Conservation (phyloP, 2,797 vertebrate genomes). For the Sitta carolinensis region DNA sequence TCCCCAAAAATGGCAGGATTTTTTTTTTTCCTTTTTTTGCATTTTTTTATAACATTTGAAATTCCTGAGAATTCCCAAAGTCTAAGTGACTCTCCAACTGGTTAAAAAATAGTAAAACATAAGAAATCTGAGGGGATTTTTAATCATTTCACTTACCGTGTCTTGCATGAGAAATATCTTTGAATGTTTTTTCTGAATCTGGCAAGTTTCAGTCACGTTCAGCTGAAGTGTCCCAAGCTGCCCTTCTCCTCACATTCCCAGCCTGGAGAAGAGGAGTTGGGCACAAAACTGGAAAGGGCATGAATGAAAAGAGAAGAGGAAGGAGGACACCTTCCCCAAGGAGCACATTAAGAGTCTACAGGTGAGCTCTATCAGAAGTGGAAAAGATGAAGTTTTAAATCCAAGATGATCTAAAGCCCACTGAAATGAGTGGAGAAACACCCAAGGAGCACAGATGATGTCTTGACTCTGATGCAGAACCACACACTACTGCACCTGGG, state of each 20-base stretch:
- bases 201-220: neutral
- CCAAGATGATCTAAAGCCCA: neutral
- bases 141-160: neutral
- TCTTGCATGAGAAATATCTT: neutral
- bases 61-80: neutral
- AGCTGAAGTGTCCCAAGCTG: neutral
- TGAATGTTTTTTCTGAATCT: neutral
- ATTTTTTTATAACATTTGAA: neutral
- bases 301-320: neutral
- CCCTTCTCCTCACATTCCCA: neutral
- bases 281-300: neutral
- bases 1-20: neutral
- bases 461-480: neutral
- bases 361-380: neutral
- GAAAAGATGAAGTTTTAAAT: neutral
- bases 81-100: neutral
- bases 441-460: fast-evolving
- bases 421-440: neutral
- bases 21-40: no score
- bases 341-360: fast-evolving
- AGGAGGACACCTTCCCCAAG: neutral
- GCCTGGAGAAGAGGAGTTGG: neutral
- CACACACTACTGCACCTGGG: neutral
- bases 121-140: neutral
- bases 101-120: neutral